Evolutionary conservation across 2,797 vertebrate species (phyloP).

Genomic region (Parauchenoglanis ngamensis): DNA sequence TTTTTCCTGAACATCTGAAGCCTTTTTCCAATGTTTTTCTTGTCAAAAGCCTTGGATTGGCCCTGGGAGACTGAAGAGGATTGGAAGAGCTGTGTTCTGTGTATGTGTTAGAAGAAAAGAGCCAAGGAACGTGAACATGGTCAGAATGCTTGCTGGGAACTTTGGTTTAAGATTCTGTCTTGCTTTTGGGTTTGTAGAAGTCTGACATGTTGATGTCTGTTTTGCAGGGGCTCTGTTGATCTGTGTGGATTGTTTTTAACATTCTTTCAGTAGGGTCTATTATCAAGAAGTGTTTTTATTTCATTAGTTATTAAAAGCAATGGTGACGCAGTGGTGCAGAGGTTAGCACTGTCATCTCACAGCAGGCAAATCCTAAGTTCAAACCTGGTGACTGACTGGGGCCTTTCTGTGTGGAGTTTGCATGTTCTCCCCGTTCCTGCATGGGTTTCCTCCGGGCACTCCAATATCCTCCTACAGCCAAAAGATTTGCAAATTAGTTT

Average conservation of each 20-base stretch:
- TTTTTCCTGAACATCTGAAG: background rate
- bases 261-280: background rate
- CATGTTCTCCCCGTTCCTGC: too few relatives aligned
- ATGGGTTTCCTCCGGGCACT: too few relatives aligned
- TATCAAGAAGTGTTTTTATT: background rate
- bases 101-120: constrained; percentile 29
- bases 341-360: too few relatives aligned
- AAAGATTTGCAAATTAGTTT: too few relatives aligned
- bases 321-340: too few relatives aligned
- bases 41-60: constrained; percentile 45
- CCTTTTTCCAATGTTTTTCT: constrained; percentile 46
- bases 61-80: constrained; percentile 37
- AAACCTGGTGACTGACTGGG: too few relatives aligned
- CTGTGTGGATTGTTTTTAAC: background rate
- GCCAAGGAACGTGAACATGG: background rate
- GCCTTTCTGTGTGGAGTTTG: too few relatives aligned
- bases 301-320: background rate
- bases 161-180: constrained; percentile 37
- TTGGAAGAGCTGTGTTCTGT: constrained; percentile 26
- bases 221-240: constrained; percentile 11
- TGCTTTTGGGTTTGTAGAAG: constrained; percentile 27
- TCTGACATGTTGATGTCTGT: constrained; percentile 32
- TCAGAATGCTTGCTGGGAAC: constrained; percentile 22
- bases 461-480: too few relatives aligned
- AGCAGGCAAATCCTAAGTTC: too few relatives aligned